Percentiles rank a stretch among this genome's conserved stretches.
Conservation (phyloP, 2,888 invertebrate species). For the Luperina nickerlii region DNA sequence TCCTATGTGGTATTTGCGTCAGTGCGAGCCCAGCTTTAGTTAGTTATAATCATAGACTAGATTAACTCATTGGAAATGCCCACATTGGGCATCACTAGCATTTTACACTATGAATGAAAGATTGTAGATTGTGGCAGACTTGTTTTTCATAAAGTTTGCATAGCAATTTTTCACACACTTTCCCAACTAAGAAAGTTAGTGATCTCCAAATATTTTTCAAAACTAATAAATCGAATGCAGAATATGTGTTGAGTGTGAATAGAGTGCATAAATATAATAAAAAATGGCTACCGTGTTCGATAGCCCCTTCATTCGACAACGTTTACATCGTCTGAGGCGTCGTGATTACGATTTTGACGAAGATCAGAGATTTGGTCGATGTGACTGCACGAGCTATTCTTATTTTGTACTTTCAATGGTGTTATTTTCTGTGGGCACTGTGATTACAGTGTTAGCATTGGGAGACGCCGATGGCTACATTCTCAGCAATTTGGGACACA, state of each 20-base stretch:
- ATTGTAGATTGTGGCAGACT: slow-evolving; percentile 57
- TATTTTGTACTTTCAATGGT: slow-evolving; percentile 92
- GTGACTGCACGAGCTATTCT: slow-evolving; percentile 92
- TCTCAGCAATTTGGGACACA: slow-evolving; percentile 91
- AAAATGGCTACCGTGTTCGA: slow-evolving; percentile 92
- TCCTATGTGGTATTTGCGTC: neutral
- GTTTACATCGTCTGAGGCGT: slow-evolving; percentile 90
- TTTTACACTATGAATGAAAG: slow-evolving; percentile 35
- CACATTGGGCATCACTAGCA: slow-evolving; percentile 26
- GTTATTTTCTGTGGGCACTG: slow-evolving; percentile 91
- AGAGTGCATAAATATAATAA: slow-evolving; percentile 61
- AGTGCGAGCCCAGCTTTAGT: neutral
- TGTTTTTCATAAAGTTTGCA: slow-evolving; percentile 69
- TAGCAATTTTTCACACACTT: slow-evolving; percentile 62
- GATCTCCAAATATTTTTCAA: slow-evolving; percentile 47
- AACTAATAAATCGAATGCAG: slow-evolving; percentile 41
- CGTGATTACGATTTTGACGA: slow-evolving; percentile 91
- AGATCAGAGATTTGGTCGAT: slow-evolving; percentile 91
- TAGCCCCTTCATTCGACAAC: slow-evolving; percentile 91
- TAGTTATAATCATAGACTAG: neutral
- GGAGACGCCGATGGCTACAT: slow-evolving; percentile 91
- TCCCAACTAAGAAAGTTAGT: slow-evolving; percentile 65
- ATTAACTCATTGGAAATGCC: neutral
- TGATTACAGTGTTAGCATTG: slow-evolving; percentile 91
- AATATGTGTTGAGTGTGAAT: slow-evolving; percentile 69